These are phyloP conservation scores for Fulica atra DNA, from an alignment of 2,113 vertebrate species.

Conservation along the genomic window DNA sequence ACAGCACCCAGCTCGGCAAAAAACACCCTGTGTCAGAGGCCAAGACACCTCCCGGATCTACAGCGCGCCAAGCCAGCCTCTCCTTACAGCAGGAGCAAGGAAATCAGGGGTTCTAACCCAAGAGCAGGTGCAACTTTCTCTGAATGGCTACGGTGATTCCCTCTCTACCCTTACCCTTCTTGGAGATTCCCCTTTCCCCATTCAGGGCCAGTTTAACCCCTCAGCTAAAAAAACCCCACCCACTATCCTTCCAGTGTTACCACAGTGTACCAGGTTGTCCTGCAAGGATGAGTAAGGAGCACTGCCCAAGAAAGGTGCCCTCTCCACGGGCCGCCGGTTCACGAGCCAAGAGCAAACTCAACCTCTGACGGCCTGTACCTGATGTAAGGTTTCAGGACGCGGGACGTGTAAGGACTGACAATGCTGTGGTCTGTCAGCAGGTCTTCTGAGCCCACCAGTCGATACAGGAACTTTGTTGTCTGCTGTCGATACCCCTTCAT, in stretches of 20 bases:
- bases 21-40: not conserved
- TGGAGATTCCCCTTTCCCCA: not conserved
- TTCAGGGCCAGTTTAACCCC: not conserved
- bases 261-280: not conserved
- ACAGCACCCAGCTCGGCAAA: not conserved
- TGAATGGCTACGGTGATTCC: not conserved
- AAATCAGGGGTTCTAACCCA: not conserved
- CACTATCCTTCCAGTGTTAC: not conserved
- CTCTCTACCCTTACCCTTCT: not conserved
- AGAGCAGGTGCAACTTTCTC: not conserved
- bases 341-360: not conserved
- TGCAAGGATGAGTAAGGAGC: not conserved
- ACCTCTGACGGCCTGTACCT: slow-evolving; percentile 76
- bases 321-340: not conserved
- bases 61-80: not conserved
- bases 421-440: slow-evolving; percentile 84
- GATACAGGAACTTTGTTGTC: slow-evolving; percentile 86
- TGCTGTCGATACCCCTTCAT: slow-evolving; percentile 79
- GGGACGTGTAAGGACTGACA: slow-evolving; percentile 93
- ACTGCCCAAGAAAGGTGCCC: not conserved
- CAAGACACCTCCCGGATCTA: not conserved
- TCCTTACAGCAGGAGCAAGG: not conserved
- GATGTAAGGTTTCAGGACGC: slow-evolving; percentile 93
- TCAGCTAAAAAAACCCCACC: not conserved
- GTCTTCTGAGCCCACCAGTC: slow-evolving; percentile 89